A percentile compares a stretch with the other conserved stretches of the same genome.
These are phyloP conservation scores for Cacatua alba DNA, from an alignment of 2,113 vertebrate species.

Conservation along the genomic window DNA sequence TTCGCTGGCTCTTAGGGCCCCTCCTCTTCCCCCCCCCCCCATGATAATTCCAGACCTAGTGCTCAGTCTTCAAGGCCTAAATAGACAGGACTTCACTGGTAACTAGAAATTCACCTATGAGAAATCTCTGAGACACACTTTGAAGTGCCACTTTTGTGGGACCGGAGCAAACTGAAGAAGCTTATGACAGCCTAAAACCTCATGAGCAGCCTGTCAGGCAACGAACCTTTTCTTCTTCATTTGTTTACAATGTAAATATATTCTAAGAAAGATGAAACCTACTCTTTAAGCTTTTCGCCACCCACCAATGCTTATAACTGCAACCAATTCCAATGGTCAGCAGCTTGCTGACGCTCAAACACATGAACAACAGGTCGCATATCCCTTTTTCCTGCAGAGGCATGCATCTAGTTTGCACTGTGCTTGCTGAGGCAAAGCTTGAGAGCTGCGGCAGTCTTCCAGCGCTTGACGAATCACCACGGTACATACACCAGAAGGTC, in stretches of 20 bases:
- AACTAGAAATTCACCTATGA: neutral
- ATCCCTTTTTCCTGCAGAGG: fast-evolving
- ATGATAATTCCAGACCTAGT: neutral
- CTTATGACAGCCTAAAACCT: neutral
- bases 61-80: neutral
- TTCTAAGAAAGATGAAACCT: neutral
- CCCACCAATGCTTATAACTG: neutral
- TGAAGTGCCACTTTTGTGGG: neutral
- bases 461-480: fast-evolving
- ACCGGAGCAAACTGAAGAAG: neutral
- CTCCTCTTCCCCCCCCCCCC: too few relatives aligned
- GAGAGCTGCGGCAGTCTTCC: fast-evolving
- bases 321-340: fast-evolving
- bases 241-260: neutral
- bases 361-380: fast-evolving
- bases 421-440: neutral
- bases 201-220: neutral
- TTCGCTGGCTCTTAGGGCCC: neutral
- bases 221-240: fast-evolving
- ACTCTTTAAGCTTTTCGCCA: neutral
- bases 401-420: fast-evolving
- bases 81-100: neutral
- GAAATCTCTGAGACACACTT: fast-evolving
- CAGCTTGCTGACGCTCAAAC: neutral
- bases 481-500: fast-evolving